phyloP scores from a whole-genome alignment of 2,797 vertebrate genomes.

The Rhabdophis nuchalis region DNA sequence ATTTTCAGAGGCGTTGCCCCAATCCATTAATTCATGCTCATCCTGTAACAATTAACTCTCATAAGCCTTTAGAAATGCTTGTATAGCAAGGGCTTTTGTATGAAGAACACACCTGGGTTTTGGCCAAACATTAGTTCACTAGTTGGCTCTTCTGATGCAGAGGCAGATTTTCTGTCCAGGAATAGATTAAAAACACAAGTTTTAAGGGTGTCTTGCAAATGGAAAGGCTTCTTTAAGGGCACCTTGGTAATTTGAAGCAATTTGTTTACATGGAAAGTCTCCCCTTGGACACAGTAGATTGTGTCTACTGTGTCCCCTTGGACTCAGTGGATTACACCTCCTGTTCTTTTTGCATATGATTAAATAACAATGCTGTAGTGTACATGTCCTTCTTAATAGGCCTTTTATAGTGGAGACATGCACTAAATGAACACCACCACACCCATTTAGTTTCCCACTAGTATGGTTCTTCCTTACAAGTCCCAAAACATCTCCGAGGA shows the following conservation, averaged over 20 bases:
- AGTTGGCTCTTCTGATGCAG: constrained; percentile 2
- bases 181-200: not conserved
- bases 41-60: not conserved
- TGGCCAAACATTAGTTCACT: not conserved
- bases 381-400: not conserved
- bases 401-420: not conserved
- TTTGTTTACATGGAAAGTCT: not conserved
- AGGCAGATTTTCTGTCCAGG: constrained; percentile 6
- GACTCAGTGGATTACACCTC: not conserved
- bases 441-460: constrained; percentile 13
- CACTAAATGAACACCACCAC: not conserved
- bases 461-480: not conserved
- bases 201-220: not conserved
- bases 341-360: not conserved
- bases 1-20: not conserved
- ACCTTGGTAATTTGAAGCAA: not conserved
- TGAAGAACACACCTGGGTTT: not conserved
- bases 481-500: constrained; percentile 22
- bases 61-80: not conserved
- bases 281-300: not conserved
- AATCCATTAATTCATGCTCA: not conserved
- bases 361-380: not conserved
- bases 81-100: not conserved
- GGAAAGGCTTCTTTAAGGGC: constrained; percentile 15
- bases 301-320: constrained; percentile 22